Percentiles rank a stretch among this genome's conserved stretches.
phyloP scores from a whole-genome alignment of 2,113 vertebrate species.

The Lontra canadensis region DNA sequence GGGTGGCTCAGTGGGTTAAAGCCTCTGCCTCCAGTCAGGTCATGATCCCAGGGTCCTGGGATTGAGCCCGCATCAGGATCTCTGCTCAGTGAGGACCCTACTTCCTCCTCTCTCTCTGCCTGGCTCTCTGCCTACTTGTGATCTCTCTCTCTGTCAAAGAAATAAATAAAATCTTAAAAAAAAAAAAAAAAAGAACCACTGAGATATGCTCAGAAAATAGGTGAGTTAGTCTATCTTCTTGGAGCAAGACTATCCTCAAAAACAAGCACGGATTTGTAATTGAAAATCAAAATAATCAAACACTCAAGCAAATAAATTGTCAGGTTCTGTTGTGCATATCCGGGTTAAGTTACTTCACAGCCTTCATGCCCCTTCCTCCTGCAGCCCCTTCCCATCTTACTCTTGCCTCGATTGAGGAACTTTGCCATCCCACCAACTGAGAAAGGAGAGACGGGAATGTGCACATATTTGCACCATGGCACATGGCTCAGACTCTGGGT shows the following conservation, averaged over 20 bases:
- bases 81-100: too few relatives aligned
- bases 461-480: background rate
- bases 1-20: too few relatives aligned
- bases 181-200: background rate
- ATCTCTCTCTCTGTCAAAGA: too few relatives aligned
- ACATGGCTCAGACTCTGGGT: background rate
- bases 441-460: background rate
- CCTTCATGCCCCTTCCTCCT: background rate
- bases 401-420: background rate
- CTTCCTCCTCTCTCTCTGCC: too few relatives aligned
- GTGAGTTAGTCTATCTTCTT: background rate
- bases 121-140: too few relatives aligned
- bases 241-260: background rate
- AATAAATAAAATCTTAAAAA: too few relatives aligned
- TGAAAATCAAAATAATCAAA: constrained; percentile 6
- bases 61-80: too few relatives aligned
- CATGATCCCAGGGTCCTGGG: too few relatives aligned
- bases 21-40: too few relatives aligned
- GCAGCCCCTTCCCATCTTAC: background rate
- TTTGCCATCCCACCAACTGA: background rate
- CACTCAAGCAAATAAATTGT: background rate
- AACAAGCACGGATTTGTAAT: background rate
- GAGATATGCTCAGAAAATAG: background rate
- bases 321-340: background rate
- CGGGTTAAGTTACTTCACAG: background rate